Evolutionary conservation across 2,888 invertebrate species (phyloP).

Genomic region (Dorcus parallelipipedus): DNA sequence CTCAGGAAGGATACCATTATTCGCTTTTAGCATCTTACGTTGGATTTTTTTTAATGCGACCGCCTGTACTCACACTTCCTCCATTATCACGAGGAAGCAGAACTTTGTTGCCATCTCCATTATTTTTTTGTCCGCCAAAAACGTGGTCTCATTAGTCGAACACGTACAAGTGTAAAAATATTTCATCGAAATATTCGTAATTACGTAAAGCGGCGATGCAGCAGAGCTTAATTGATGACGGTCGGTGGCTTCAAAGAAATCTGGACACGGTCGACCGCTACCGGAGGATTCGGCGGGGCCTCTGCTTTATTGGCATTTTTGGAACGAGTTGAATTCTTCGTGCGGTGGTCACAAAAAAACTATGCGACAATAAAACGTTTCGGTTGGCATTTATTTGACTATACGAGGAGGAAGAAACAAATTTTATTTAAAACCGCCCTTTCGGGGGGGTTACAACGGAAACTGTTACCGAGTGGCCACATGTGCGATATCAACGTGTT

Average conservation of each 20-base stretch:
- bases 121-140: neutral
- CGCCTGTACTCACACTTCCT: no score
- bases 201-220: neutral
- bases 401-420: neutral
- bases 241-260: conserved; percentile 37
- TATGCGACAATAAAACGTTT: neutral
- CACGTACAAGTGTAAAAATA: conserved; percentile 5
- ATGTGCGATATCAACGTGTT: neutral
- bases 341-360: conserved; percentile 30
- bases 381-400: neutral
- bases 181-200: neutral
- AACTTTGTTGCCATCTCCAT: no score
- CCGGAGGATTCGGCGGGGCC: conserved; percentile 31
- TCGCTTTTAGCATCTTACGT: no score
- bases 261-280: conserved; percentile 35
- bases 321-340: conserved; percentile 34
- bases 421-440: neutral
- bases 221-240: conserved; percentile 5
- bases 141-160: neutral
- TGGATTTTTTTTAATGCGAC: no score
- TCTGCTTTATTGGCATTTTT: conserved; percentile 40
- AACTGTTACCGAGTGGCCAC: neutral
- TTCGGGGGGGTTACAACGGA: neutral
- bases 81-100: no score
- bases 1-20: no score